Conservation (phyloP, 2,113 vertebrate species). For the Tylochromis polylepis region DNA sequence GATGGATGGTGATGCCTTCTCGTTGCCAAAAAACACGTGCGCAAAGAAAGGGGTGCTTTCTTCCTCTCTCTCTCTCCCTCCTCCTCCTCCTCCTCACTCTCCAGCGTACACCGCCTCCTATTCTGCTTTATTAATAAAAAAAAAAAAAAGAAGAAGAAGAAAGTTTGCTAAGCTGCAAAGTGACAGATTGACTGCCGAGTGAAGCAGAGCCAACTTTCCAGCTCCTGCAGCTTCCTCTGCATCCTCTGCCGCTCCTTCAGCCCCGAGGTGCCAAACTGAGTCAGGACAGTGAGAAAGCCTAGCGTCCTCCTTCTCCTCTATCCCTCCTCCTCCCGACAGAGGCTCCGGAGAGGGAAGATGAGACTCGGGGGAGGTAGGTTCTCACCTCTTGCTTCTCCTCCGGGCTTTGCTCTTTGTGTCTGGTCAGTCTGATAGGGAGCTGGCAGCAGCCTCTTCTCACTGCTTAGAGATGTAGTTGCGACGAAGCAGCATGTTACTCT, state of each 20-base stretch:
- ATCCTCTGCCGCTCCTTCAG: conserved; percentile 28
- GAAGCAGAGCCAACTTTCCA: conserved; percentile 33
- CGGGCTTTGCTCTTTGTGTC: neutral
- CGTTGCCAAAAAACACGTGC: neutral
- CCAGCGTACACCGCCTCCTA: neutral
- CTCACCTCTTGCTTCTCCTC: neutral
- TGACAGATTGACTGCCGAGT: conserved; percentile 18
- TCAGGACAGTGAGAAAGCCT: conserved; percentile 13
- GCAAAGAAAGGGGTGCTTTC: neutral
- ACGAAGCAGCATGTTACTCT: conserved; percentile 49
- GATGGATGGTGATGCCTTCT: neutral
- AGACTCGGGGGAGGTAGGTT: neutral
- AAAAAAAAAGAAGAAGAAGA: too few relatives aligned
- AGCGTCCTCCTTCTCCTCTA: neutral
- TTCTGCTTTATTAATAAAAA: neutral
- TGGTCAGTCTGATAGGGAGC: conserved; percentile 19
- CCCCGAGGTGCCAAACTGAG: conserved; percentile 31
- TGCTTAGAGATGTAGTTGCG: neutral
- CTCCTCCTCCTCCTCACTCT: neutral
- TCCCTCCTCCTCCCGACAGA: neutral
- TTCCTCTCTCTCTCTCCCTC: neutral
- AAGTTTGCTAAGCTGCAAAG: conserved; percentile 39
- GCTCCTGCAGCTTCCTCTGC: neutral
- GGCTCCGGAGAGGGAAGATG: neutral
- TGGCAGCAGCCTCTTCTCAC: conserved; percentile 8